phyloP scores from a whole-genome alignment of 2,888 invertebrate species.

The Nemotelus pantherinus region DNA sequence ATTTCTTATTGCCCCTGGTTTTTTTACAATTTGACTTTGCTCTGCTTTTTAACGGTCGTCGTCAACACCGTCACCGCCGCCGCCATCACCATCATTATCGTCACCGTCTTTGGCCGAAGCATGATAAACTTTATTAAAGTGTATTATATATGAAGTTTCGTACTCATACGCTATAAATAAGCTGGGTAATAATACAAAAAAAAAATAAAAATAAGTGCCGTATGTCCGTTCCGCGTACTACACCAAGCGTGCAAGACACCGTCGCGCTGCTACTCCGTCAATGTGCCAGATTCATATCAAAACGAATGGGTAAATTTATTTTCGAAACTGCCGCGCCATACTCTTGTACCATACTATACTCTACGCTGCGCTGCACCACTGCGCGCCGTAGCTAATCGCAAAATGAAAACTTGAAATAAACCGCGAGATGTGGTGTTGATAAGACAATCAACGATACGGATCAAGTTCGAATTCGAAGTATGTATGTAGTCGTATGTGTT shows the following conservation, averaged over 20 bases:
- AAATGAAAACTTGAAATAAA: conserved; percentile 39
- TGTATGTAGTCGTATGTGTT: neutral
- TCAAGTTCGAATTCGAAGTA: conserved; percentile 19
- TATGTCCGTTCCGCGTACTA: conserved; percentile 32
- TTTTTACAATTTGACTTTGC: neutral
- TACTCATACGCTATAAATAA: conserved; percentile 42
- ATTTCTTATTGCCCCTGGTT: neutral
- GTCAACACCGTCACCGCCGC: neutral
- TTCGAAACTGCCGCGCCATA: conserved; percentile 23
- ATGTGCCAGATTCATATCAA: conserved; percentile 40
- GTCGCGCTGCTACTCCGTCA: neutral
- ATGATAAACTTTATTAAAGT: conserved; percentile 41
- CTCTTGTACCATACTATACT: no score
- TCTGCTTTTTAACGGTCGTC: conserved; percentile 16
- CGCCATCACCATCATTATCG: neutral
- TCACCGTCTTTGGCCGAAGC: conserved; percentile 29
- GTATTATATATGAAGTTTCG: conserved; percentile 27
- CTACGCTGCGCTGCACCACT: conserved; percentile 6
- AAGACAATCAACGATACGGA: conserved; percentile 42
- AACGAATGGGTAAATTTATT: conserved; percentile 41
- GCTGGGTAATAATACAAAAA: neutral
- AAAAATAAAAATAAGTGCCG: conserved; percentile 42
- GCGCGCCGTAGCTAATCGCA: conserved; percentile 20
- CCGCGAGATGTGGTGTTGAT: conserved; percentile 22
- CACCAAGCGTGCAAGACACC: conserved; percentile 35